Evolutionary conservation across 1,140 invertebrate genomes (phyloP).

Genomic region (Ceratina calcarata): DNA sequence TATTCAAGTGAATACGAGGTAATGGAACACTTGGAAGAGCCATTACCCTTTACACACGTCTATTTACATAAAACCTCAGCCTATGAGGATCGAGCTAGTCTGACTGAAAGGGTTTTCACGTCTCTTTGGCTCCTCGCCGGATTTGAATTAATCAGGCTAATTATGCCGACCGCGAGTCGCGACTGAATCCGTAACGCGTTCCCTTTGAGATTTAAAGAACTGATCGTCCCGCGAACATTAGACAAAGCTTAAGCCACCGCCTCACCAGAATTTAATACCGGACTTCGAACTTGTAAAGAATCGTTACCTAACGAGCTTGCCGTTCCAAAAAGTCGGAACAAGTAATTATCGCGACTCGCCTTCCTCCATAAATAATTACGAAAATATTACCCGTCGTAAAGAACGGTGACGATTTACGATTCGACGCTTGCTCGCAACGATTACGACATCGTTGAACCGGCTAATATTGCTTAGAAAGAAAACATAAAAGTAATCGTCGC

Average conservation of each 20-base stretch:
- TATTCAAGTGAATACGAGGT: slow-evolving; percentile 44
- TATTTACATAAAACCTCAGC: slow-evolving; percentile 63
- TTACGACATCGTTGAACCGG: background rate
- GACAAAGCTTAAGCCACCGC: background rate
- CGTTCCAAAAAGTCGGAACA: background rate
- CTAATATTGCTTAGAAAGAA: background rate
- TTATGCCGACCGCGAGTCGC: slow-evolving; percentile 35
- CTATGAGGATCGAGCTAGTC: slow-evolving; percentile 34
- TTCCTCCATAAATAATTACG: background rate
- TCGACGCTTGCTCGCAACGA: background rate
- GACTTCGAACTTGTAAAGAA: too few species aligned
- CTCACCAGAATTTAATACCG: background rate
- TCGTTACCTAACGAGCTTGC: background rate
- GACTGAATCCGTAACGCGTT: background rate
- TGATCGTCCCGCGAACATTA: background rate
- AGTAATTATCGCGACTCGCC: too few species aligned
- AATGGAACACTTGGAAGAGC: slow-evolving; percentile 44
- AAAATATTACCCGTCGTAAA: background rate
- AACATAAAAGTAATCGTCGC: background rate
- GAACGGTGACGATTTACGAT: background rate
- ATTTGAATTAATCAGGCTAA: slow-evolving; percentile 58
- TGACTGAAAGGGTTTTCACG: slow-evolving; percentile 60
- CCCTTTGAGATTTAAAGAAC: slow-evolving; percentile 27
- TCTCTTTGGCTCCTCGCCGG: slow-evolving; percentile 48
- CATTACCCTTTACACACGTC: slow-evolving; percentile 59